Percentiles rank a stretch among this genome's conserved stretches.
phyloP scores from a whole-genome alignment of 2,888 invertebrate genomes.

The Oligia strigilis region DNA sequence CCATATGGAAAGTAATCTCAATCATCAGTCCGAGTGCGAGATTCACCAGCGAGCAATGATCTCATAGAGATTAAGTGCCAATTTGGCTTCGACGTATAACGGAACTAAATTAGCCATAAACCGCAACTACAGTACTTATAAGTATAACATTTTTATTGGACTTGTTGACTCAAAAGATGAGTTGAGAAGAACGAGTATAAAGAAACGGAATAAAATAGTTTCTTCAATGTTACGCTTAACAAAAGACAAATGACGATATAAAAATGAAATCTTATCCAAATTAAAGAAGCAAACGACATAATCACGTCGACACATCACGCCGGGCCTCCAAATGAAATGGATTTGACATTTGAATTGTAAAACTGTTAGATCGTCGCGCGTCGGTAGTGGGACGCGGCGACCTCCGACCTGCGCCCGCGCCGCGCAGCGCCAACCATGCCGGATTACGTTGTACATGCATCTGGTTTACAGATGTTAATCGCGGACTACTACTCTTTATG shows the following conservation, averaged over 20 bases:
- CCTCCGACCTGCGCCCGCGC: slow-evolving; percentile 72
- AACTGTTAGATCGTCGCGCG: slow-evolving; percentile 63
- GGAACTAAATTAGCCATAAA: slow-evolving; percentile 50
- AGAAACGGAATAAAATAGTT: slow-evolving; percentile 18
- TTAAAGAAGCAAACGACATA: slow-evolving; percentile 60
- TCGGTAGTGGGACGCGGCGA: slow-evolving; percentile 67
- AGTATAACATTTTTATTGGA: slow-evolving; percentile 1
- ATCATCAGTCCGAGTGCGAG: slow-evolving; percentile 25
- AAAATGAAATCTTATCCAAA: slow-evolving; percentile 52
- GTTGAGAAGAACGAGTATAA: background rate
- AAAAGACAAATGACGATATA: slow-evolving; percentile 41
- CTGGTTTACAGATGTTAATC: slow-evolving; percentile 85
- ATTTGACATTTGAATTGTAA: slow-evolving; percentile 76
- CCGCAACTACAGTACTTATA: slow-evolving; percentile 19
- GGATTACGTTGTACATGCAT: slow-evolving; percentile 79
- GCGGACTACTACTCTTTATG: slow-evolving; percentile 77
- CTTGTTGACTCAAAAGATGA: slow-evolving; percentile 11
- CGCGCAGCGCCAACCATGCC: slow-evolving; percentile 59
- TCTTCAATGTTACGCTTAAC: slow-evolving; percentile 12
- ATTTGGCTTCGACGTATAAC: slow-evolving; percentile 52
- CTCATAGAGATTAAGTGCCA: slow-evolving; percentile 49
- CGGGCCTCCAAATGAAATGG: slow-evolving; percentile 58
- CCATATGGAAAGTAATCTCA: slow-evolving; percentile 43
- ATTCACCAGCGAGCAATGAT: slow-evolving; percentile 38
- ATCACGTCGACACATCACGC: slow-evolving; percentile 66